Evolutionary conservation across 2,113 vertebrate species (phyloP), one percentile per base, ranked within the genome.

Genomic region (Vicugna pacos): DNA sequence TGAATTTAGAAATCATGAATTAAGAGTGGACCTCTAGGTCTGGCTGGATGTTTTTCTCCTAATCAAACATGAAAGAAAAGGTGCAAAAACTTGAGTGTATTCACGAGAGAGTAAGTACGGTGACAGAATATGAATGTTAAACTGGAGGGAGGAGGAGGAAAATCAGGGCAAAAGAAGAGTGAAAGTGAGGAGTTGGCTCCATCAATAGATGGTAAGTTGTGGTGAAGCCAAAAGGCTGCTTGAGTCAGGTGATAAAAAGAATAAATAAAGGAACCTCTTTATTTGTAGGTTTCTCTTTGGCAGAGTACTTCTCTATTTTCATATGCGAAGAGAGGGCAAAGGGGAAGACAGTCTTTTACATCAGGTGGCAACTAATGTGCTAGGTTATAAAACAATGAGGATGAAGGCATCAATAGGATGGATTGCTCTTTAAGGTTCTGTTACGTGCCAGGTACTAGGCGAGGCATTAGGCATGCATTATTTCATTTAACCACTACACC

Each of bases 401-500:
- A 19, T 24, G 14, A 11, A 20, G 24, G 4, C 58, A 8, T 69
- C 82, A 91, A 79, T 38, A 96, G 76, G 16, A 95, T 58, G 13
- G 86, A 79, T 72, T 87, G 70, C 90, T 22, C 24, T 91, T 75
- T 54, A 19, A n/a, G 8, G 20, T 28, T 20, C 35, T 91, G 16
- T 35, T 83, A 50, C 28, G 70, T 91, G 30, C 19, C 46, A 94
- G 75, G 35, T 35, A 42, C 20, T 73, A 20, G 42, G 15, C 30
- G 24, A 86, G 22, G 20, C 32, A 58, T 79, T 46, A 65, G 70
- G 1, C 8, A 52, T 14, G 12, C 24, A 62, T 42, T 79, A 83
- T 56, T 93, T 95, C n/a, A 35, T 96, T 91, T 81, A 89, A 70
- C 89, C 48, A 67, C 48, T 64, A 54, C 4, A 58, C 69, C 54